Evolutionary conservation across 2,797 vertebrate genomes (phyloP).

Genomic region (Siniperca obscura): DNA sequence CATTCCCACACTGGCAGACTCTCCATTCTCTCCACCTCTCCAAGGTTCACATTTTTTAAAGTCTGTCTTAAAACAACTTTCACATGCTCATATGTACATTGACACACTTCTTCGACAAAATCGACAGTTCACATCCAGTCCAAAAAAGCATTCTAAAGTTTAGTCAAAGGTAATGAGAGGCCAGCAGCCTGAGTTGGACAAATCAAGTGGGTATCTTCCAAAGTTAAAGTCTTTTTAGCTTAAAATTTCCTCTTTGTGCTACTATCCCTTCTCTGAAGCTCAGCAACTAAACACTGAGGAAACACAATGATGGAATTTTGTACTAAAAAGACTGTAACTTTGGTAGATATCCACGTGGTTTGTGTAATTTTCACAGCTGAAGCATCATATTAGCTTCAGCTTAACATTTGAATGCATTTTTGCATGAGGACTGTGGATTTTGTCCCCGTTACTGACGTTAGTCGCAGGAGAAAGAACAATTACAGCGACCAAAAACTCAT

Average conservation of each 20-base stretch:
- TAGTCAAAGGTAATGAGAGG: not conserved
- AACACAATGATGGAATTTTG: not conserved
- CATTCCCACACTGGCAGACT: not conserved
- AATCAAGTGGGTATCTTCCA: not conserved
- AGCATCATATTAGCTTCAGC: not conserved
- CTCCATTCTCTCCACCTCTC: too few species aligned
- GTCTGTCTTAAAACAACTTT: not conserved
- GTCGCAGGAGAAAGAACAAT: not conserved
- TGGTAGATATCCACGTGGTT: not conserved
- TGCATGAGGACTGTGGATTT: constrained; percentile 1
- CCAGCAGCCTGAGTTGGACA: not conserved
- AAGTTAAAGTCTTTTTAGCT: not conserved
- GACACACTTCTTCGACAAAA: not conserved
- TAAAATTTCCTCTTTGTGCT: not conserved
- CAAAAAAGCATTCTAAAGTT: constrained; percentile 3
- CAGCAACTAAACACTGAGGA: constrained; percentile 2
- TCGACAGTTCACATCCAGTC: not conserved
- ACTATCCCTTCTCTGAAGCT: constrained; percentile 4
- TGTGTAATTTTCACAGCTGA: constrained; percentile 7
- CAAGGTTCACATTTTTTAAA: not conserved
- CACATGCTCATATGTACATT: not conserved
- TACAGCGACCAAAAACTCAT: not conserved
- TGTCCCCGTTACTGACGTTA: not conserved
- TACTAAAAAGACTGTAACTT: constrained; percentile 13
- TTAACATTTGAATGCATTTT: constrained; percentile 17